Evolutionary conservation across 1,140 invertebrate genomes (phyloP).

Genomic region (Leptinotarsa undecemlineata): DNA sequence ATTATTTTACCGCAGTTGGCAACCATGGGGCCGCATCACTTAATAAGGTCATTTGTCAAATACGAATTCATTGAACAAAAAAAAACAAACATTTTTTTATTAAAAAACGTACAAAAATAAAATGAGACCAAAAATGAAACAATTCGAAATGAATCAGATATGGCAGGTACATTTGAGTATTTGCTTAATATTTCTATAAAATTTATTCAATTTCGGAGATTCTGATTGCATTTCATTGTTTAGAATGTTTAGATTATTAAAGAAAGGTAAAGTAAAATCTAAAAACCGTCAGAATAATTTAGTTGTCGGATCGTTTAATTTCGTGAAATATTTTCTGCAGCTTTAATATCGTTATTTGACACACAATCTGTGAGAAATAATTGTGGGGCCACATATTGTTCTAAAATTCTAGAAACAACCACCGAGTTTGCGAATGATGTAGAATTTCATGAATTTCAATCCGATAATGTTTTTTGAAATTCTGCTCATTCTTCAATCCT

Average conservation of each 20-base stretch:
- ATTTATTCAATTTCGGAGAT: neutral
- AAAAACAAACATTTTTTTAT: too few relatives aligned
- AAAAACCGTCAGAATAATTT: neutral
- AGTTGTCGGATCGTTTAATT: neutral
- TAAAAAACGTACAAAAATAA: too few relatives aligned
- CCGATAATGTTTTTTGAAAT: constrained; percentile 43
- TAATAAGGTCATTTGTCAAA: too few relatives aligned
- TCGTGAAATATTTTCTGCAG: neutral
- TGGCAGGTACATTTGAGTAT: too few relatives aligned
- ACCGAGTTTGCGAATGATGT: constrained; percentile 42
- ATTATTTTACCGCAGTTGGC: too few relatives aligned
- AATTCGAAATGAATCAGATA: too few relatives aligned
- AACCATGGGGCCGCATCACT: too few relatives aligned
- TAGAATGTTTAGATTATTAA: neutral
- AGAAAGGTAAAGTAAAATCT: neutral
- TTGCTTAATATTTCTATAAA: neutral
- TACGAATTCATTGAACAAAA: too few relatives aligned
- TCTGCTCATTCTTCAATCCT: constrained; percentile 36
- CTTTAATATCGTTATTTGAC: neutral
- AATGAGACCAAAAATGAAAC: too few relatives aligned
- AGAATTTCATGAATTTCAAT: constrained; percentile 43
- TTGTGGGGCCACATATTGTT: constrained; percentile 50
- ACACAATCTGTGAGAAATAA: constrained; percentile 48
- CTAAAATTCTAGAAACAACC: constrained; percentile 51
- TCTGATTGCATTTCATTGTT: neutral